Base-by-base conservation (phyloP, 2,888 invertebrate species). In the Clistopyga incitator region DNA sequence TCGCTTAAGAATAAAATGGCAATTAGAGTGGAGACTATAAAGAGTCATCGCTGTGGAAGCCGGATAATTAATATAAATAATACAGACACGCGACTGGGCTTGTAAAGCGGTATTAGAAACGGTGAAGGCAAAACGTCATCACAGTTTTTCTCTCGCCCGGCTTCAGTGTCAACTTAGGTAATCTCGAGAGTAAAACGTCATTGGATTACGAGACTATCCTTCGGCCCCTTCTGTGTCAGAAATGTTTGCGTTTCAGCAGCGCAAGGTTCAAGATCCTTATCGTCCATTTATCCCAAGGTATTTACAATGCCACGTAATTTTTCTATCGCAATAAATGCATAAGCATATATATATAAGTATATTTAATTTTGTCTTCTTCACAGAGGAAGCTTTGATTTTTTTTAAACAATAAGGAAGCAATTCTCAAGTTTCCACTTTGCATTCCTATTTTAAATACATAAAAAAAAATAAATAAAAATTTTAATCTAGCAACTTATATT, bases 121-220 rank as follows among this genome's bases (percentile, higher is more conserved):
- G 59, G 25, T 59, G 59, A 59, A 59, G 59, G 8, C 18, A 23
- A 59, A 29, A 59, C 59, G 29, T 59, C 59, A 59, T 59, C 25
- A 29, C 59, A n/a, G 29, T 23, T 59, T 15, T 4, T 29, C 20
- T 54, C 23, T 11, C 29, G 29, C 59, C 29, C 25, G 29, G 29
- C 59, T 59, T 29, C 59, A 59, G 59, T 29, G 29, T 59, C 59
- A 59, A 59, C 59, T 29, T 29, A 6, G 6, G 29, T n/a, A n/a
- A 25, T 15, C 25, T 59, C 25, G 29, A n/a, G 54, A 56, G 54
- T 11, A 6, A 56, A 2, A 25, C 56, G 15, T 56, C 56, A 13
- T 3, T 56, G 25, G 0, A 56, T 56, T 15, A 23, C 15, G n/a
- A n/a, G 56, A 56, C 6, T 56, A 13, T 4, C 56, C 56, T 56